These are phyloP conservation scores for Bucorvus abyssinicus DNA, from an alignment of 2,797 vertebrate species.

Conservation along the genomic window DNA sequence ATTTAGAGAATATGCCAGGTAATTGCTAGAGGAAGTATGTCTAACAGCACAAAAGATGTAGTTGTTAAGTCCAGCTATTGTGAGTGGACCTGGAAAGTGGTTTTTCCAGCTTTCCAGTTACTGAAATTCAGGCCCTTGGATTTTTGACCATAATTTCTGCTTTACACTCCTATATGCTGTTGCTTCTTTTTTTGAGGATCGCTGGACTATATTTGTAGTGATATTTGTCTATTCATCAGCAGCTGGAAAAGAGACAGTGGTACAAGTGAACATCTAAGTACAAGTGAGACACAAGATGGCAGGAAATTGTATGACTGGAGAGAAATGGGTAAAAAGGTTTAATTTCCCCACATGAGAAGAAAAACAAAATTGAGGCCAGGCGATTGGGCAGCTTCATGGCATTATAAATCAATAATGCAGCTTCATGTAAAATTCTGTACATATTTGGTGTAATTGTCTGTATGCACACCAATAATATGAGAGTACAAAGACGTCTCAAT, in stretches of 20 bases:
- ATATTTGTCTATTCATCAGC: not conserved
- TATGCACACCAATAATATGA: not conserved
- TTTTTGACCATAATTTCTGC: conserved; percentile 1
- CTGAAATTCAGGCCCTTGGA: not conserved
- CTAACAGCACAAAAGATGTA: not conserved
- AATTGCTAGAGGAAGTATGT: not conserved
- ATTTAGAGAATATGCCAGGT: not conserved
- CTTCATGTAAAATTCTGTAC: not conserved
- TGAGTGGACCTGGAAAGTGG: not conserved
- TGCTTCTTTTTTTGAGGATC: not conserved
- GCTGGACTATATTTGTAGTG: not conserved
- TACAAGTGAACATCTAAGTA: not conserved
- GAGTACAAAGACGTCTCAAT: not conserved
- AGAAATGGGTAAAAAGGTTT: not conserved
- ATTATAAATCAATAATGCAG: not conserved
- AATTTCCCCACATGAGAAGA: not conserved
- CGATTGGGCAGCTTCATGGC: not conserved
- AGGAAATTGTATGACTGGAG: conserved; percentile 19
- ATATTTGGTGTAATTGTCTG: not conserved
- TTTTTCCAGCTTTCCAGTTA: not conserved
- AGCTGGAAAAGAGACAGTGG: not conserved
- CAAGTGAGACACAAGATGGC: not conserved
- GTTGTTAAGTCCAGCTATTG: not conserved
- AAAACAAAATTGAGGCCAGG: not conserved
- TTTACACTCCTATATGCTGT: not conserved